Percentiles rank a stretch among this genome's conserved stretches.
Conservation (phyloP, 2,113 vertebrate genomes). For the Narcine bancroftii region DNA sequence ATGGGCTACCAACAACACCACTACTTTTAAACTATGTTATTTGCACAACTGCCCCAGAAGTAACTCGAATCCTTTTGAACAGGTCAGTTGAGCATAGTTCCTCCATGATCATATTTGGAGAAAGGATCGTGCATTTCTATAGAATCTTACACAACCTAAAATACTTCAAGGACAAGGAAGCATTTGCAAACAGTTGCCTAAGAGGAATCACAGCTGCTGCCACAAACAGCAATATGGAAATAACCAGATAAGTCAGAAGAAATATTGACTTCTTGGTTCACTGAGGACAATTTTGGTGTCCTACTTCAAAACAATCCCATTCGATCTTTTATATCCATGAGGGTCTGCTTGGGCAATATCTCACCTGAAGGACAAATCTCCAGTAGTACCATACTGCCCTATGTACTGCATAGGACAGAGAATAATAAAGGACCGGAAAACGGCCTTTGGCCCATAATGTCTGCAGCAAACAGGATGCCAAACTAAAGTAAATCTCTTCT, state of each 20-base stretch:
- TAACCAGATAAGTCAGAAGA: background rate
- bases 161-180: background rate
- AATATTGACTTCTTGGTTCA: background rate
- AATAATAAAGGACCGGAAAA: no score
- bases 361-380: no score
- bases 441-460: no score
- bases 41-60: background rate
- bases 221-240: background rate
- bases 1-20: background rate
- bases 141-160: background rate
- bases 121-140: background rate
- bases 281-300: background rate
- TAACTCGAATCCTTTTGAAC: background rate
- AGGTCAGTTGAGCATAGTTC: background rate
- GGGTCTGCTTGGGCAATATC: background rate
- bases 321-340: background rate
- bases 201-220: background rate
- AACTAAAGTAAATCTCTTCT: no score
- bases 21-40: background rate
- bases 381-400: background rate
- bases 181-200: background rate
- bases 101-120: background rate
- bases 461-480: no score
- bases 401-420: no score
- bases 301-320: background rate